A percentile compares a stretch with the other conserved stretches of the same genome.
Evolutionary conservation across 2,113 vertebrate species (phyloP).

Genomic region (Eptesicus fuscus): DNA sequence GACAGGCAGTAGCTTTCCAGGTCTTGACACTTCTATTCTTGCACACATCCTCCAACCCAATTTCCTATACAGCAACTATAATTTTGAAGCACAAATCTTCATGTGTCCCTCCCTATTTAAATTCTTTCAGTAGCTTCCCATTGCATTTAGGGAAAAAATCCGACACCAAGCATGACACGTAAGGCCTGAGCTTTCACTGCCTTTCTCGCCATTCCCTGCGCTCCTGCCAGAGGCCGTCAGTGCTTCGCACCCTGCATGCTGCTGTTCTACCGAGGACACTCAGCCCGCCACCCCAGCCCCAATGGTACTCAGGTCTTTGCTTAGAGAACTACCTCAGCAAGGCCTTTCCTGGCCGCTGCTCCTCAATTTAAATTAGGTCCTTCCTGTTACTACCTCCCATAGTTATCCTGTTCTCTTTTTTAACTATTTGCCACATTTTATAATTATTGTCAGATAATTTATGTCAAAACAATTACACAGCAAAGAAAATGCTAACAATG

Average conservation of each 20-base stretch:
- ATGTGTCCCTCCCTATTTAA: neutral
- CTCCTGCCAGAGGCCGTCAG: neutral
- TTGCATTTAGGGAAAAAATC: neutral
- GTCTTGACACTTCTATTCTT: neutral
- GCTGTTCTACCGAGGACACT: neutral
- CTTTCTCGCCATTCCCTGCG: neutral
- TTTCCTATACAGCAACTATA: neutral
- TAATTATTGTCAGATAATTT: neutral
- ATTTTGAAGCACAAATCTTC: neutral
- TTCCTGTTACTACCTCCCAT: neutral
- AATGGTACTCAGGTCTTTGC: neutral
- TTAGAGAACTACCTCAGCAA: neutral
- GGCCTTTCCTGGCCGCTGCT: neutral
- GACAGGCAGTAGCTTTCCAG: neutral
- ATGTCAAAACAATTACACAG: neutral
- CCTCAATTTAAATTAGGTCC: neutral
- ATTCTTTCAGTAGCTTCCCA: neutral
- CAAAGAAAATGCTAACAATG: slow-evolving; percentile 12
- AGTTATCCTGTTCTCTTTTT: neutral
- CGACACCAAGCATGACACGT: neutral
- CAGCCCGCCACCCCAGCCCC: neutral
- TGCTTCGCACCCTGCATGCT: neutral
- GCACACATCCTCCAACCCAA: neutral
- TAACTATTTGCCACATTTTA: neutral
- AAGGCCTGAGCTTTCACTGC: neutral